Conservation (phyloP, 2,113 vertebrate species). For the Microtus richardsoni region DNA sequence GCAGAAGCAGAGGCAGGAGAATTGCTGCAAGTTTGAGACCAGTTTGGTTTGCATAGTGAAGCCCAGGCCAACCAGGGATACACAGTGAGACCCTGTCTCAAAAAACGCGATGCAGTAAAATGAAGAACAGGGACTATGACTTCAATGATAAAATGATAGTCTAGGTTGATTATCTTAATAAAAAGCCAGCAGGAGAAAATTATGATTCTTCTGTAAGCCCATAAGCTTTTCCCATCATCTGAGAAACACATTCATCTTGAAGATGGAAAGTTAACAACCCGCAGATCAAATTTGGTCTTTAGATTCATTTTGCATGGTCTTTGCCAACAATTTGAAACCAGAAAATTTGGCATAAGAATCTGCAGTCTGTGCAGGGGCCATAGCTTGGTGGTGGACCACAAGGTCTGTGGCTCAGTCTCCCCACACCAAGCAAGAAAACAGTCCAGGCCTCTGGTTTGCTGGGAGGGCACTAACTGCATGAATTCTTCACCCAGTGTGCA, state of each 20-base stretch:
- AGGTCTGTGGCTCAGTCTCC: not conserved
- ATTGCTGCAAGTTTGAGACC: not conserved
- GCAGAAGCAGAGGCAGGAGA: not conserved
- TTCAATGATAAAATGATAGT: not conserved
- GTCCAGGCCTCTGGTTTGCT: not conserved
- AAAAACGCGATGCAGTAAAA: no score
- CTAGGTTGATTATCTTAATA: not conserved
- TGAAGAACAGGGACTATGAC: no score
- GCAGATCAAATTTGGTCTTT: not conserved
- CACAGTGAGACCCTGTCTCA: not conserved
- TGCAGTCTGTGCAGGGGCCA: no score
- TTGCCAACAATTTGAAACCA: not conserved
- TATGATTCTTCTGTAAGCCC: not conserved
- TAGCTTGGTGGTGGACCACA: not conserved
- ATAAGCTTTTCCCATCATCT: not conserved
- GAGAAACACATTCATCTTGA: not conserved
- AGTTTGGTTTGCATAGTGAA: not conserved
- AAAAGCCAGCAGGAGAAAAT: not conserved
- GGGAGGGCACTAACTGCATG: rapidly evolving
- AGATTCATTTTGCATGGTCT: not conserved
- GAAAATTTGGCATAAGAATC: not conserved
- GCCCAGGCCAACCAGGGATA: not conserved
- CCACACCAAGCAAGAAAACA: not conserved
- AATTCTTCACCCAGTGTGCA: no score
- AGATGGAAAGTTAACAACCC: not conserved